Evolutionary conservation across 2,888 invertebrate species (phyloP).

Genomic region (Girardia tigrina): DNA sequence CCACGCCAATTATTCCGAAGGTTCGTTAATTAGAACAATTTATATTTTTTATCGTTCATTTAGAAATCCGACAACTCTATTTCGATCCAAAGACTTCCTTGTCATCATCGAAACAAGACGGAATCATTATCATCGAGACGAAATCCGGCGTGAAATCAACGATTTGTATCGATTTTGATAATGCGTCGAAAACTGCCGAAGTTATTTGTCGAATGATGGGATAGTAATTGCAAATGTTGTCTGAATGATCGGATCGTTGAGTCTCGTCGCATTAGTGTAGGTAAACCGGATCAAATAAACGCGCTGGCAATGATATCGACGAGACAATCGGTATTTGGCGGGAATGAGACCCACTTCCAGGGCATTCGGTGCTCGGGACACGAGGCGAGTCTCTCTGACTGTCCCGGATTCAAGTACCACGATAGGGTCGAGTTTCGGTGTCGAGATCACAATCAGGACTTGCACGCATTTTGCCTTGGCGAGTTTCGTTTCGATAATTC

Average conservation of each 20-base stretch:
- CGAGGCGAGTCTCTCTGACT: background rate
- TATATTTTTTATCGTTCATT: too few species aligned
- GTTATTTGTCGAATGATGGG: conserved; percentile 12
- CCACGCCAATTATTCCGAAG: too few species aligned
- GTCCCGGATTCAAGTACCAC: background rate
- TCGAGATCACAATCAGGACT: background rate
- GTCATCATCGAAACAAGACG: background rate
- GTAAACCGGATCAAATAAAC: too few species aligned
- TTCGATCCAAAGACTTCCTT: background rate
- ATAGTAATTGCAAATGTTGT: background rate
- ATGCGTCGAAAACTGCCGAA: background rate
- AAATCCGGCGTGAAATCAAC: background rate
- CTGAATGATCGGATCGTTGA: too few species aligned
- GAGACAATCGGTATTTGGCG: background rate
- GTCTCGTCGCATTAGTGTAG: too few species aligned
- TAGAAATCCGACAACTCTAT: background rate
- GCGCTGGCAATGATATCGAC: background rate
- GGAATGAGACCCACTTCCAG: background rate
- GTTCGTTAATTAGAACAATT: too few species aligned
- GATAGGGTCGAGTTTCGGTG: background rate
- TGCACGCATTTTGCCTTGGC: background rate
- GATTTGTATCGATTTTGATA: background rate
- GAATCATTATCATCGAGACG: background rate
- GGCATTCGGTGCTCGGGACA: background rate
- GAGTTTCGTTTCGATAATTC: background rate